These are phyloP conservation scores for Enoplosus armatus DNA, from an alignment of 2,797 vertebrate species.

Conservation along the genomic window DNA sequence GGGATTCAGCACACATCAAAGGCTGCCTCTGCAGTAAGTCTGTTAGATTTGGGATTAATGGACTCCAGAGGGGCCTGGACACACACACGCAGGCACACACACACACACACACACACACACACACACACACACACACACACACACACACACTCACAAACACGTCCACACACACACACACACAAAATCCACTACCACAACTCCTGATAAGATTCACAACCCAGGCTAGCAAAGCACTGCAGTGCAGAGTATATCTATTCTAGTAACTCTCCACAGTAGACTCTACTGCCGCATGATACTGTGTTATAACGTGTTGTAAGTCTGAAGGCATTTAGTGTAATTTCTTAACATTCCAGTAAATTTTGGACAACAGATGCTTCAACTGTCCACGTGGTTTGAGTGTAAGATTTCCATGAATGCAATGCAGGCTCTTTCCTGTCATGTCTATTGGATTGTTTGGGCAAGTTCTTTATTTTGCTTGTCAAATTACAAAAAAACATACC, in stretches of 20 bases:
- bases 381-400: constrained; percentile 15
- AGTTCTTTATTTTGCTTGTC: constrained; percentile 70
- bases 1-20: constrained; percentile 81
- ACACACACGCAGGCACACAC: constrained; percentile 65
- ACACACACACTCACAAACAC: constrained; percentile 25
- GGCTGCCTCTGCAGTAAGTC: constrained; percentile 80
- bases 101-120: constrained; percentile 28
- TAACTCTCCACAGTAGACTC: constrained; percentile 60
- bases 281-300: constrained; percentile 55
- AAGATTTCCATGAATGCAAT: constrained; percentile 41
- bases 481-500: constrained; percentile 65
- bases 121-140: constrained; percentile 14
- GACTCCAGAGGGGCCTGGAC: constrained; percentile 80
- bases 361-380: constrained; percentile 19
- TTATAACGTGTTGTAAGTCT: constrained; percentile 50
- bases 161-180: constrained; percentile 35
- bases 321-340: constrained; percentile 43
- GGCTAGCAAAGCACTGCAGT: constrained; percentile 74
- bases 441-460: constrained; percentile 55
- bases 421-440: constrained; percentile 26
- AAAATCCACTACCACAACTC: constrained; percentile 72
- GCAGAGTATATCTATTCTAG: constrained; percentile 72
- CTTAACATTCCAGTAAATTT: constrained; percentile 45
- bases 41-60: constrained; percentile 87
- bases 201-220: constrained; percentile 78